These are phyloP conservation scores for Orchesella flavescens DNA, from an alignment of 2,888 invertebrate species.

Conservation along the genomic window DNA sequence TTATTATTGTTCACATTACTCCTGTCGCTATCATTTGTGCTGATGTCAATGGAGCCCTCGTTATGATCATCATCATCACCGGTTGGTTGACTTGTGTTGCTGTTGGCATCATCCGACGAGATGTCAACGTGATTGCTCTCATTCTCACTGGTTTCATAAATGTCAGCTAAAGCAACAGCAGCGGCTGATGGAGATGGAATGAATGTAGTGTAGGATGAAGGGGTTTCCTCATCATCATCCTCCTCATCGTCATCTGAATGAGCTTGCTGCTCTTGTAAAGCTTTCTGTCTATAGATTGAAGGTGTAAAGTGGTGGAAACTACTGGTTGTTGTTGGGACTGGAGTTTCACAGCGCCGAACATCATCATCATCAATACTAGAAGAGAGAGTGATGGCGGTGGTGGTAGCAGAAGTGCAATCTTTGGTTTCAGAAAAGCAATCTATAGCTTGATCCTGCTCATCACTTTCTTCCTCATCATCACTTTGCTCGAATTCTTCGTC, in stretches of 20 bases:
- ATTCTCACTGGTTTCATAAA: constrained; percentile 34
- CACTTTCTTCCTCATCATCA: constrained; percentile 5
- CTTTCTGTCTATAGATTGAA: constrained; percentile 15
- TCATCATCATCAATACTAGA: constrained; percentile 34
- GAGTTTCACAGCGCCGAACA: constrained; percentile 49
- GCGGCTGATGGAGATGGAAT: constrained; percentile 37
- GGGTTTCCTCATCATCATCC: background rate
- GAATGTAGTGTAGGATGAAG: constrained; percentile 44
- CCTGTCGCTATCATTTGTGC: constrained; percentile 43
- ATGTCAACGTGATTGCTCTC: constrained; percentile 12
- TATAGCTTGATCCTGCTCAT: constrained; percentile 65
- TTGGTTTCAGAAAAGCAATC: constrained; percentile 66
- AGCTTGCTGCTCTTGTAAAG: constrained; percentile 29
- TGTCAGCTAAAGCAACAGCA: constrained; percentile 22
- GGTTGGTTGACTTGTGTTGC: constrained; percentile 23
- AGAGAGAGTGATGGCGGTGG: constrained; percentile 18
- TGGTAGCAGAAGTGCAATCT: constrained; percentile 60
- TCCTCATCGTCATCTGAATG: constrained; percentile 7
- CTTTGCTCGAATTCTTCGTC: constrained; percentile 42
- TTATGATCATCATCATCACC: constrained; percentile 37
- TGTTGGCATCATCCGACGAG: constrained; percentile 23
- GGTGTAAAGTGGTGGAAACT: too few species aligned
- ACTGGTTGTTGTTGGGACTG: background rate
- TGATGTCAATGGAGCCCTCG: constrained; percentile 28
- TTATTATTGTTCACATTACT: constrained; percentile 50